phyloP scores from a whole-genome alignment of 2,888 invertebrate genomes.

The Prostheceraeus crozeri region DNA sequence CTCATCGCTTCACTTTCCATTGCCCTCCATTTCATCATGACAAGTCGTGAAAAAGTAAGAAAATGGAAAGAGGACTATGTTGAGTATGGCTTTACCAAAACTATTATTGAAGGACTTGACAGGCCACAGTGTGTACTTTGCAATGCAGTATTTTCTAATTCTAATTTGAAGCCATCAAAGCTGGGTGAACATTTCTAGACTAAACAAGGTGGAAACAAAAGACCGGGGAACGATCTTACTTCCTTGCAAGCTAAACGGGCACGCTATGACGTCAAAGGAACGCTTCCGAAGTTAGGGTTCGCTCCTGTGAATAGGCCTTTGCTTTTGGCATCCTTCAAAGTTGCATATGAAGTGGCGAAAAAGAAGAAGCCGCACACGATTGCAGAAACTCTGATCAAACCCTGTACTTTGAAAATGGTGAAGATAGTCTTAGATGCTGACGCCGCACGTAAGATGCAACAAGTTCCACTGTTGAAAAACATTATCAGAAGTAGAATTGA shows the following conservation, averaged over 20 bases:
- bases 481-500: constrained; percentile 29
- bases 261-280: neutral
- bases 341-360: constrained; percentile 34
- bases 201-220: neutral
- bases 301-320: constrained; percentile 25
- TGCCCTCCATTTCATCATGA: too few relatives aligned
- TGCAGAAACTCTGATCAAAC: constrained; percentile 29
- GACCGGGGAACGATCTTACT: neutral
- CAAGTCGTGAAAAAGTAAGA: too few relatives aligned
- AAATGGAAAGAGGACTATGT: constrained; percentile 5
- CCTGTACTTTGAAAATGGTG: constrained; percentile 34
- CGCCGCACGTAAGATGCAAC: neutral
- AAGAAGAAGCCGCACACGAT: constrained; percentile 31
- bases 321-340: constrained; percentile 31
- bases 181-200: neutral
- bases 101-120: neutral
- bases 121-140: neutral
- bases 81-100: neutral
- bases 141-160: too few relatives aligned
- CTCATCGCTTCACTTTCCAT: too few relatives aligned
- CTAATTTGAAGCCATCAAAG: neutral
- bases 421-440: constrained; percentile 1
- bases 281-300: constrained; percentile 15
- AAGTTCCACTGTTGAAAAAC: constrained; percentile 28
- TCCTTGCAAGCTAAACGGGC: neutral